Evolutionary conservation across 2,888 invertebrate species (phyloP).

Genomic region (Meiosimyza decipiens): DNA sequence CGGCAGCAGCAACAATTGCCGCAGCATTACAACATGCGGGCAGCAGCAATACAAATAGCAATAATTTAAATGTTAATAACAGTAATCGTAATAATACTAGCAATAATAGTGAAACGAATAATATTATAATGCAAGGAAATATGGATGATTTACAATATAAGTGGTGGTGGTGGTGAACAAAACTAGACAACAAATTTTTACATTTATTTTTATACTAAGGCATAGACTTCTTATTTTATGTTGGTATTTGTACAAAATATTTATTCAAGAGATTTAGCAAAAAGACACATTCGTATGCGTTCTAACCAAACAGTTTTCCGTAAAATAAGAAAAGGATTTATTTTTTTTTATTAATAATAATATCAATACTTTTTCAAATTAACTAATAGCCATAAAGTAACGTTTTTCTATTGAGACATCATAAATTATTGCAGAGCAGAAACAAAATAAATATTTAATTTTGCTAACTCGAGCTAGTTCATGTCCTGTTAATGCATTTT

Average conservation of each 20-base stretch:
- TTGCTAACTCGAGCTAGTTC: too few relatives aligned
- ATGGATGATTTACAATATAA: constrained; percentile 65
- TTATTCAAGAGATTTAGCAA: constrained; percentile 1
- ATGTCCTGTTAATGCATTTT: too few relatives aligned
- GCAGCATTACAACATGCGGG: constrained; percentile 51
- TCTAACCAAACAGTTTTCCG: not conserved
- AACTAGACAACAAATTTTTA: constrained; percentile 43
- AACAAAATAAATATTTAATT: too few relatives aligned
- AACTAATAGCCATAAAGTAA: too few relatives aligned
- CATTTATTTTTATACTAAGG: not conserved
- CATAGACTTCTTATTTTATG: not conserved
- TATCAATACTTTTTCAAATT: not conserved
- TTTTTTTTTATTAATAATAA: not conserved
- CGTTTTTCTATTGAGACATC: too few relatives aligned
- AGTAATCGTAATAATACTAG: constrained; percentile 44
- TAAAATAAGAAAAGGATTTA: not conserved
- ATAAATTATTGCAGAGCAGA: too few relatives aligned
- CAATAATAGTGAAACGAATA: constrained; percentile 57
- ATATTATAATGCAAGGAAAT: constrained; percentile 64
- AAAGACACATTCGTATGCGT: not conserved
- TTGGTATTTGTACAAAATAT: constrained; percentile 23
- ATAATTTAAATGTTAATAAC: constrained; percentile 48
- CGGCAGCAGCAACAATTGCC: constrained; percentile 69
- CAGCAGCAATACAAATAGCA: constrained; percentile 60
- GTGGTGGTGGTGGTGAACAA: constrained; percentile 65